Evolutionary conservation across 2,113 vertebrate species (phyloP), one percentile per base, ranked within the genome.

Genomic region (Daphoenositta chrysoptera): DNA sequence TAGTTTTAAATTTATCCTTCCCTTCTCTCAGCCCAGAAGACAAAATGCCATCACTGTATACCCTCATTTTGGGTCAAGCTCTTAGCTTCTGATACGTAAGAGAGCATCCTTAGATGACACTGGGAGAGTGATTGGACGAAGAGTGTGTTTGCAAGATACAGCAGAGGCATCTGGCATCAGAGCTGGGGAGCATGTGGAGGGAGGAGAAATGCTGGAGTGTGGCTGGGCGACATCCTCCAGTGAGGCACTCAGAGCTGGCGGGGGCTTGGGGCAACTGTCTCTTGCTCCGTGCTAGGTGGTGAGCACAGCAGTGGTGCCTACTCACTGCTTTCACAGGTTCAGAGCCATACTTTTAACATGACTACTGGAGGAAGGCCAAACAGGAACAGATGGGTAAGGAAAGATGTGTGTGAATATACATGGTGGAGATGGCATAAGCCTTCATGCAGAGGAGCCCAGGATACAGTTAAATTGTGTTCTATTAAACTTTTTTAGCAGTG

Each of bases 311-410:
- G 93, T 92, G 86, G 64, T 94, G 86, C 96, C 95, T 94, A 60
- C 93, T 97, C 83, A 51, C 58, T 95, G 86, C 89, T 90, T 96
- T 95, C 53, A 3, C 95, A 92, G 94, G 91, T 97, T 95, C n/a
- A 44, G 79, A 96, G 83, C 90, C 92, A 89, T 97, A 71, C 86
- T 96, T 94, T 48, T 81, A 96, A 68, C 82, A 81, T 93, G 86
- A 78, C 83, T 96, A 15, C 68, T 96, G 96, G 96, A 97, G 89
- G 69, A 96, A 65, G 83, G 94, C 96, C 96, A 97, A 87, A 58
- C 42, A 81, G 39, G 65, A 97, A 56, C 96, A 97, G 96, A 97
- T 97, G 96, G 94, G 56, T 87, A 87, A 37, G 56, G 69, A 89
- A 89, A 63, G 92, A 95, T 93, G 94, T 95, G 68, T 94, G 83